phyloP scores from a whole-genome alignment of 2,797 vertebrate species.

The Gephyroberyx darwinii region DNA sequence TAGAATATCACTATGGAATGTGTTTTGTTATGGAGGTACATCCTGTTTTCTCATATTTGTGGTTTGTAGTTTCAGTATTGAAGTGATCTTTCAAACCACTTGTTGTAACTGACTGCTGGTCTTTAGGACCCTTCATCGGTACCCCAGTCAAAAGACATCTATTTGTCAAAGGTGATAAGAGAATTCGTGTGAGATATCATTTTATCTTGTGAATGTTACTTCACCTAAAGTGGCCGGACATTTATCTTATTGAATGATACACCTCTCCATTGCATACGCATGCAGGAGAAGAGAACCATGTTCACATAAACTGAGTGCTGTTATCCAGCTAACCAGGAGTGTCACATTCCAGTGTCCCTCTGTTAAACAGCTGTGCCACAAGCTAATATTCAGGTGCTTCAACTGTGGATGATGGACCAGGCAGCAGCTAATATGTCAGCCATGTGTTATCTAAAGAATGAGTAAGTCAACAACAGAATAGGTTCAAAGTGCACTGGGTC shows the following conservation, averaged over 20 bases:
- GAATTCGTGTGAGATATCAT: not conserved
- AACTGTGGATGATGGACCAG: slow-evolving; percentile 59
- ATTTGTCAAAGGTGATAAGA: slow-evolving; percentile 15
- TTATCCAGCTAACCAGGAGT: slow-evolving; percentile 61
- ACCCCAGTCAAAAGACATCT: slow-evolving; percentile 7
- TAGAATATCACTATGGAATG: not conserved
- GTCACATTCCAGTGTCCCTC: slow-evolving; percentile 73
- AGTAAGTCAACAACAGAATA: slow-evolving; percentile 70
- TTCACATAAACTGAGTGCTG: slow-evolving; percentile 49
- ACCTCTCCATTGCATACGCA: slow-evolving; percentile 31
- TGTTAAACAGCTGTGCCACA: slow-evolving; percentile 77
- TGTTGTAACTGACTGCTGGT: not conserved
- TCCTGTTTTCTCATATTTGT: slow-evolving; percentile 4
- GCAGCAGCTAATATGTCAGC: slow-evolving; percentile 69
- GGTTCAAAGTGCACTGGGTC: slow-evolving; percentile 75
- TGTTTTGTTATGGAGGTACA: not conserved
- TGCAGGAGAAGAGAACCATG: slow-evolving; percentile 20
- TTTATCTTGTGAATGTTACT: slow-evolving; percentile 12
- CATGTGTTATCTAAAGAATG: slow-evolving; percentile 79
- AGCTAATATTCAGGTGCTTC: slow-evolving; percentile 77
- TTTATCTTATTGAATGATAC: slow-evolving; percentile 14
- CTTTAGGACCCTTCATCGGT: not conserved
- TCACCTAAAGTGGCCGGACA: not conserved
- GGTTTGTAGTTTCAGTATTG: not conserved
- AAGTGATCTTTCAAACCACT: not conserved